Percentiles rank a stretch among this genome's conserved stretches.
Evolutionary conservation across 2,797 vertebrate species (phyloP).

Genomic region (Selene dorsalis): DNA sequence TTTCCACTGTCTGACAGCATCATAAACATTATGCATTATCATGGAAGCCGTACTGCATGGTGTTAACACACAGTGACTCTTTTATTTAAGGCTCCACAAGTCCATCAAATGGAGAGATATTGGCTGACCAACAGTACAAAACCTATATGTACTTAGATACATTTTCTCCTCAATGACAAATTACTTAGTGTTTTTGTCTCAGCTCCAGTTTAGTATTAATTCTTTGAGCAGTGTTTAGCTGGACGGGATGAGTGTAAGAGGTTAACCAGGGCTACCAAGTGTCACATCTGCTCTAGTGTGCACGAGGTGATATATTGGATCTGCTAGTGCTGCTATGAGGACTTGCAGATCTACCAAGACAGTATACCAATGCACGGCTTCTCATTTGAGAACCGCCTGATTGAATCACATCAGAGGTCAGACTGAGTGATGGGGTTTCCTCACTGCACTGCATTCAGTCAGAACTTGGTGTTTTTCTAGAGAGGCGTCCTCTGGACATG

Average conservation of each 20-base stretch:
- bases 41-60: not conserved
- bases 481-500: not conserved
- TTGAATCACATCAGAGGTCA: not conserved
- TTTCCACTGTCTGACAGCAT: no score
- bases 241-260: not conserved
- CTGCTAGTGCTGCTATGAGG: not conserved
- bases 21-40: not conserved
- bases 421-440: not conserved
- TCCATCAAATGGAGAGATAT: not conserved
- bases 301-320: not conserved
- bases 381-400: not conserved
- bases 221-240: not conserved
- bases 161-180: not conserved
- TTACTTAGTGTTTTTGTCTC: not conserved
- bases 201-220: not conserved
- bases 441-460: not conserved
- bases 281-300: constrained; percentile 1
- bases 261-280: not conserved
- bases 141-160: not conserved
- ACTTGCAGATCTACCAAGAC: not conserved
- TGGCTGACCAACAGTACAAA: not conserved
- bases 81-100: not conserved
- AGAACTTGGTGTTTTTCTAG: not conserved
- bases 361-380: not conserved
- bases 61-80: not conserved